Evolutionary conservation across 1,140 invertebrate species (phyloP), one percentile per base, ranked within the genome.

Genomic region (Anastrepha obliqua): DNA sequence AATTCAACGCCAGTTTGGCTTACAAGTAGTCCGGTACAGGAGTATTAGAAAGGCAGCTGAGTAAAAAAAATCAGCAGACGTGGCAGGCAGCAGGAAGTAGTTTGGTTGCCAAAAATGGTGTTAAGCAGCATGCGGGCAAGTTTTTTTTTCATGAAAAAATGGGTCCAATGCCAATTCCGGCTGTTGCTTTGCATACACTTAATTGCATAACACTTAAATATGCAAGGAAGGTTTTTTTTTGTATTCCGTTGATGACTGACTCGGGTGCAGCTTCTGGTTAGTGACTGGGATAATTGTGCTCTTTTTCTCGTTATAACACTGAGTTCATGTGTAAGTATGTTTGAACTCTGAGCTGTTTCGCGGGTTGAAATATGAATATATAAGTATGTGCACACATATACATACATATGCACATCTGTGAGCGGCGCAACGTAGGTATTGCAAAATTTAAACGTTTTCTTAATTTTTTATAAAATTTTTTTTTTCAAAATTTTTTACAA

Each of bases 41-140:
- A 55, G 51, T 55, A 8, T 11, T 8, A 11, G 51, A 55, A 55
- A 6, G 51, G 51, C 51, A 55, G 51, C 11, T 6, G 51, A 6
- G 11, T 11, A 55, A 55, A 55, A 55, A 55, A 55, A 55, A 0
- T 55, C 2, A 5, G n/a, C 3, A n/a, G 60, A 62, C n/a, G n/a
- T 13, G 60, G 60, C 60, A 62, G 60, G 13, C 8, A 62, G 47
- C 51, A 20, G 44, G 70, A 51, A 51, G 11, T 78, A 51, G 70
- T 78, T 78, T 17, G 15, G 44, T 78, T 78, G 42, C 70, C 74
- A 81, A 81, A 81, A n/a, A 6, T 81, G n/a, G 2, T 55, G 74
- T 81, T 58, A 20, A 81, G 51, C 51, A 29, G 44, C 51, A 55
- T 81, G n/a, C 17, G 47, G 15, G 60, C n/a, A 5, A 4, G 60